Evolutionary conservation across 2,113 vertebrate species (phyloP).

Genomic region (Engraulis encrasicolus): DNA sequence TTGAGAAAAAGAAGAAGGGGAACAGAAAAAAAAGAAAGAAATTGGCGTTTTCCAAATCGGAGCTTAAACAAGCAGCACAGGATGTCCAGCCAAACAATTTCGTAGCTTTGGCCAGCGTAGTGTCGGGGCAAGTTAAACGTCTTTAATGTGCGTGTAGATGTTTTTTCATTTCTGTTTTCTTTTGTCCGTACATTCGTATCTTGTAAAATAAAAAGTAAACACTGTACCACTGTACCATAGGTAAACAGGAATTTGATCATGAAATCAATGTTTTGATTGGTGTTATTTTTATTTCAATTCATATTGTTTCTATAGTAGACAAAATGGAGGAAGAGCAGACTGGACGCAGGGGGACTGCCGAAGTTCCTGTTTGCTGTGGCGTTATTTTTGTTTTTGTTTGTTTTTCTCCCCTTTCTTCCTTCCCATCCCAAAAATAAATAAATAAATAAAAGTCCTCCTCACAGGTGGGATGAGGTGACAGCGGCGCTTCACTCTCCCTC

Average conservation of each 20-base stretch:
- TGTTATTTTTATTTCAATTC: too few species aligned
- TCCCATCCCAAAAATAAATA: too few species aligned
- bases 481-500: not conserved
- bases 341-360: not conserved
- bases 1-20: too few species aligned
- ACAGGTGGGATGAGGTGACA: conserved; percentile 26
- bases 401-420: not conserved
- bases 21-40: too few species aligned
- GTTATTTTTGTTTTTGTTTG: not conserved
- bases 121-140: conserved; percentile 43
- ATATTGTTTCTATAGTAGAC: conserved; percentile 5
- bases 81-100: conserved; percentile 77
- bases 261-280: too few species aligned
- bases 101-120: conserved; percentile 67
- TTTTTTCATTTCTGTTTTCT: conserved; percentile 18
- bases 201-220: too few species aligned
- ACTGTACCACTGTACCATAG: too few species aligned
- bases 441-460: not conserved
- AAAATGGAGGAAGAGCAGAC: conserved; percentile 20
- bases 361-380: not conserved
- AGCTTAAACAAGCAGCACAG: conserved; percentile 70
- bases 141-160: conserved; percentile 45
- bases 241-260: too few species aligned
- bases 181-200: too few species aligned
- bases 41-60: conserved; percentile 65